Evolutionary conservation across 2,797 vertebrate species (phyloP).

Genomic region (Pangasius krempfi): DNA sequence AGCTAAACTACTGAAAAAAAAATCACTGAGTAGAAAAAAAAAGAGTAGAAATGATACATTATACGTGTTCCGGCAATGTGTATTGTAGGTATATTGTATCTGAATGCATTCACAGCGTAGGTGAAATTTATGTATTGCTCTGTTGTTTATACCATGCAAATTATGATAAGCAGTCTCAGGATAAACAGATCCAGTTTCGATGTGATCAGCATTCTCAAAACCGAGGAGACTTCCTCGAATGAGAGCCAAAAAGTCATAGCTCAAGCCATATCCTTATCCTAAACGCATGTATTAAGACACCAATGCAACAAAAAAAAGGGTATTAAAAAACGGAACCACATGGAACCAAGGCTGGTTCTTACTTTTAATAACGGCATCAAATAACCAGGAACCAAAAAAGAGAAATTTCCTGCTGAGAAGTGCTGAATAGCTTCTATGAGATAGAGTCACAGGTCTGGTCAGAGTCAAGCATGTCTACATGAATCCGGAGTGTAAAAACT

Average conservation of each 20-base stretch:
- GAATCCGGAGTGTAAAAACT: not conserved
- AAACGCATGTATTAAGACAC: not conserved
- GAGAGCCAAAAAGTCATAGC: not conserved
- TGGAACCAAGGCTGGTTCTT: not conserved
- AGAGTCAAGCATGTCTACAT: not conserved
- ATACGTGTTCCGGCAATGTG: not conserved
- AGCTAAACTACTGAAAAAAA: not conserved
- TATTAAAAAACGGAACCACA: not conserved
- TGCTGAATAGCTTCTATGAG: not conserved
- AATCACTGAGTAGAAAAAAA: not conserved
- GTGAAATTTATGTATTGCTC: not conserved
- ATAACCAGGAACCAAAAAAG: conserved; percentile 1
- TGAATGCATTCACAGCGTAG: not conserved
- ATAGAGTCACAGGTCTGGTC: not conserved
- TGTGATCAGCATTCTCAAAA: not conserved
- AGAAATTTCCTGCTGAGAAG: not conserved
- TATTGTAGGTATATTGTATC: not conserved
- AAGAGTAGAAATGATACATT: not conserved
- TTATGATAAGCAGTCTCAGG: not conserved
- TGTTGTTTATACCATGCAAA: not conserved
- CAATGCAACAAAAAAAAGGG: not conserved
- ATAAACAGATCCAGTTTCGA: not conserved
- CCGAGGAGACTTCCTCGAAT: not conserved
- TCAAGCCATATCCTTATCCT: not conserved
- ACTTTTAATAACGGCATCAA: not conserved